Base-by-base conservation (phyloP, 2,888 invertebrate species). In the Sphaerophoria rueppellii region DNA sequence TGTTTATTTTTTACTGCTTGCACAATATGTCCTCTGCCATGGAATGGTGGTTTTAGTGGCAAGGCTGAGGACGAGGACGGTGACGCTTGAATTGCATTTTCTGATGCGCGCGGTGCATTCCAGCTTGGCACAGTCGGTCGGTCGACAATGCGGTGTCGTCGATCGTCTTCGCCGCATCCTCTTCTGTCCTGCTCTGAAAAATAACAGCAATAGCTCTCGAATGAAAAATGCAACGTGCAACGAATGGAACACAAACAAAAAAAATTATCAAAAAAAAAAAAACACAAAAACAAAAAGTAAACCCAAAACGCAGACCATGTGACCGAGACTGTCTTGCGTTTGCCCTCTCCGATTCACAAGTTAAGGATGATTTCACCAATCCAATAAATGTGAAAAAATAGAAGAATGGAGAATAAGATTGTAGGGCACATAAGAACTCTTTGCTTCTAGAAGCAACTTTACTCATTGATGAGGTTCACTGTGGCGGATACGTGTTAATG, bases 51-150 rank as follows among this genome's bases (percentile, higher is more conserved):
- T 57, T 57, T 52, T 70, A 32, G 70, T 58, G 57, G 57, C 65
- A 70, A 76, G 75, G 65, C 78, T 60, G 78, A 58, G 52, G 54
- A 67, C 75, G 74, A 76, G 75, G 65, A 72, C 54, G 78, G 52
- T 43, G 54, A 67, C 75, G 74, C 81, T 60, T 63, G 54, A 81
- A 81, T 70, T 77, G 76, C 81, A 85, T 85, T 73, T 81, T 85
- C 76, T 76, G 85, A 85, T 70, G 73, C 73, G 76, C 73, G 73
- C 73, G 76, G 55, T 81, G 81, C 76, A 85, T 85, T 85, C 85
- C 81, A 77, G 54, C 24, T 58, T 58, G 48, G 52, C 40, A 46
- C 61, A 32, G 5, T 12, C 52, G 11, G 2, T 35, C 48, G 24
- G 37, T 55, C 16, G n/a, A n/a, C n/a, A n/a, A n/a, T n/a, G n/a